Evolutionary conservation across 2,113 vertebrate species (phyloP).

Genomic region (Pituophis catenifer): DNA sequence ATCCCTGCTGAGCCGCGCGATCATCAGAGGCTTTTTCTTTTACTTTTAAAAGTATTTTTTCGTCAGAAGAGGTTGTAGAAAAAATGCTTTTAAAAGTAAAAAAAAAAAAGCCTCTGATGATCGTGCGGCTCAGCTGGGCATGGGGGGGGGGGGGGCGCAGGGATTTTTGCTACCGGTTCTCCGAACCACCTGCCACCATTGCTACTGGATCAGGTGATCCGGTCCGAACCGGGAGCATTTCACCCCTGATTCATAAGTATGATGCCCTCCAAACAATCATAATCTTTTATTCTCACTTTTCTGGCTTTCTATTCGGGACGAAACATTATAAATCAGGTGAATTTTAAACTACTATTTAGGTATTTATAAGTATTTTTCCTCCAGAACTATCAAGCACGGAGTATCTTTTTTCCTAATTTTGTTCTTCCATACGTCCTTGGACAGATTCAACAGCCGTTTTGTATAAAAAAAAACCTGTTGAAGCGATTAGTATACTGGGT

Average conservation of each 20-base stretch:
- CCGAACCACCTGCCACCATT: no score
- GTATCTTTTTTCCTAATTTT: neutral
- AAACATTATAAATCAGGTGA: neutral
- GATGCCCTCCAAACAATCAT: neutral
- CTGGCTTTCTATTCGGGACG: neutral
- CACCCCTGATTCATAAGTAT: neutral
- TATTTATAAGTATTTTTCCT: neutral
- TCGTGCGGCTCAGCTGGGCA: no score
- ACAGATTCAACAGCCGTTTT: neutral
- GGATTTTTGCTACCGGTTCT: no score
- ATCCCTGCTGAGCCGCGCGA: no score
- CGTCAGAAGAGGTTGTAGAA: no score
- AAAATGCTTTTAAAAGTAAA: no score
- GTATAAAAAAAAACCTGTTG: neutral
- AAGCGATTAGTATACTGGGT: slow-evolving; percentile 5
- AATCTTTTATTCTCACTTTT: neutral
- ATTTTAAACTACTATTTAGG: neutral
- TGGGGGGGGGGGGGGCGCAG: no score
- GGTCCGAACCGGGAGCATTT: no score
- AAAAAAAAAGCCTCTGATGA: no score
- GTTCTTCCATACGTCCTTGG: neutral
- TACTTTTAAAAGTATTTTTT: no score
- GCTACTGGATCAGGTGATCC: no score
- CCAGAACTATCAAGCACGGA: neutral
- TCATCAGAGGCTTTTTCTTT: no score